Evolutionary conservation across 2,797 vertebrate species (phyloP).

Genomic region (Remorina albescens): DNA sequence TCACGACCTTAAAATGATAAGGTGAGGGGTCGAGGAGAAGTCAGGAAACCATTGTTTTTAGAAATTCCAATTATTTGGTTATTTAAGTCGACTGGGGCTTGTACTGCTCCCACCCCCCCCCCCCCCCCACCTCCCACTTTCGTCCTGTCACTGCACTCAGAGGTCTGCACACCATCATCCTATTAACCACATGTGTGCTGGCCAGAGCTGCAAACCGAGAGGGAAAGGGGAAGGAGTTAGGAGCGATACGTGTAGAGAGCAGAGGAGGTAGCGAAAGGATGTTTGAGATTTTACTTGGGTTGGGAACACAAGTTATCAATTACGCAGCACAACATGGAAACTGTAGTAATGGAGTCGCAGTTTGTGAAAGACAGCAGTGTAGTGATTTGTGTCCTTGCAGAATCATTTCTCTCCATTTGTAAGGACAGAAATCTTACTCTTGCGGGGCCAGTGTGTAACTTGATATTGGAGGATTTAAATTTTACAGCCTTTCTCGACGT

Average conservation of each 20-base stretch:
- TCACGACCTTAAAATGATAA: constrained; percentile 76
- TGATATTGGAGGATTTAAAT: constrained; percentile 19
- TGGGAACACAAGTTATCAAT: constrained; percentile 68
- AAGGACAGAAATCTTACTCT: constrained; percentile 23
- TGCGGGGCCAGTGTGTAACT: constrained; percentile 35
- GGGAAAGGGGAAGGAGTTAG: constrained; percentile 34
- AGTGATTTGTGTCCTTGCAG: constrained; percentile 39
- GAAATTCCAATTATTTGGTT: constrained; percentile 87
- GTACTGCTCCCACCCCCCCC: constrained; percentile 2
- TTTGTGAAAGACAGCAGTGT: constrained; percentile 43
- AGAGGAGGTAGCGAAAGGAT: constrained; percentile 47
- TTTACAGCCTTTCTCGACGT: constrained; percentile 23
- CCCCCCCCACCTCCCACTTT: neutral
- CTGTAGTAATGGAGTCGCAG: constrained; percentile 41
- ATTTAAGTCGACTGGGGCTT: constrained; percentile 78
- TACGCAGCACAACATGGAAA: constrained; percentile 61
- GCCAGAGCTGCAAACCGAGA: constrained; percentile 32
- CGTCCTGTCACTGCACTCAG: constrained; percentile 29
- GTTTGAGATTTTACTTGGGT: constrained; percentile 49
- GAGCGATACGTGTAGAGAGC: constrained; percentile 31
- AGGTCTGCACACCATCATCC: constrained; percentile 79
- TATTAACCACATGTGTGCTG: constrained; percentile 81
- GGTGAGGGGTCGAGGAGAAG: constrained; percentile 83
- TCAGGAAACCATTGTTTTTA: constrained; percentile 88
- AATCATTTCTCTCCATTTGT: constrained; percentile 12